Base-by-base conservation (phyloP, 30 jellyfish, hydroid and myxozoan genomes). In the Phacellophora camtschatica region DNA sequence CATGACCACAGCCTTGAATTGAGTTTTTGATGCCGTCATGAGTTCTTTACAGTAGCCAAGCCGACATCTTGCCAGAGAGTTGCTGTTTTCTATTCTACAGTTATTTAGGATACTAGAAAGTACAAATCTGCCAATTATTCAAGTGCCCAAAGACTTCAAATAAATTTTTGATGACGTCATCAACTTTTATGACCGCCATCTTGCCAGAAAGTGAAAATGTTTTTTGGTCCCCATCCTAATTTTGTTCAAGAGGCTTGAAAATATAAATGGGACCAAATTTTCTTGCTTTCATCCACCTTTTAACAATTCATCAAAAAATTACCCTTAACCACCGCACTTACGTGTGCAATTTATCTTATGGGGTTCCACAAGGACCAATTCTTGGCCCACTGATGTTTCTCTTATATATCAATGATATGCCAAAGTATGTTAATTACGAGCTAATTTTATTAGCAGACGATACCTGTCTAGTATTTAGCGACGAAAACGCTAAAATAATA, bases 51-150 rank as follows among this genome's bases (percentile, higher is more conserved):
- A 15, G 53, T n/a, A n/a, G 67, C 30, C 67, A 18, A 22, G 57
- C 57, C 75, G 75, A 48, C 75, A 61, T 61, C 75, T 61, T 61
- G 46, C 75, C 53, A 61, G 75, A 61, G 45, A 61, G 46, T 1
- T 55, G 16, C 28, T 55, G 69, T 55, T 55, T 55, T 55, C 24
- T 3, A 61, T 61, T 50, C 75, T 61, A 29, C 42, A 61, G 75
- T 61, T 61, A 30, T 5, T 61, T 13, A n/a, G 50, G 53, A 18
- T 15, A 24, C 9, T 61, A 24, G 50, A 61, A 20, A 29, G 49
- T 61, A 61, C 45, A 25, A 61, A 61, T 3, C 1, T 61, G 45
- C 46, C 51, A 16, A 62, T 62, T 62, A 16, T 58, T 58, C 74
- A 25, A 18, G 15, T 58, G 74, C 31, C 46, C 15, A 15, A 39